phyloP scores from a whole-genome alignment of 1,140 invertebrate species.

The Tribolium castaneum region DNA sequence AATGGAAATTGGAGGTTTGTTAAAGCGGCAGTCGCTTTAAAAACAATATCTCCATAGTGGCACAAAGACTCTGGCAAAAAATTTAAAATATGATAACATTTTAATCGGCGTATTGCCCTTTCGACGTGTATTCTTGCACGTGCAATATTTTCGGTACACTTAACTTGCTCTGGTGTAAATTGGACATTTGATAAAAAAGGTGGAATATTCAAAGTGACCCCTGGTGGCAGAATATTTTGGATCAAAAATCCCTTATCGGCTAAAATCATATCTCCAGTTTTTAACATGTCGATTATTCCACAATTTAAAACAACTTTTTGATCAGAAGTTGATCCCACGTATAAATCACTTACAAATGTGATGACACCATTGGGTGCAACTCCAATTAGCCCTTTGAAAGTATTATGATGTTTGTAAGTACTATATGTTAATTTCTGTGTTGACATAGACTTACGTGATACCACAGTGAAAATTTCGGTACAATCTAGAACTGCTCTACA shows the following conservation, averaged over 20 bases:
- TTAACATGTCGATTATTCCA: slow-evolving; percentile 37
- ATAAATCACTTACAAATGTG: no score
- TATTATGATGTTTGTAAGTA: slow-evolving; percentile 39
- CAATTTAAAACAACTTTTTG: slow-evolving; percentile 36
- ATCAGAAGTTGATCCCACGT: slow-evolving; percentile 30
- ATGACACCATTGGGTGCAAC: no score
- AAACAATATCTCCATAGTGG: not conserved
- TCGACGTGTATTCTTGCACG: not conserved
- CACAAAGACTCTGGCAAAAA: slow-evolving; percentile 30
- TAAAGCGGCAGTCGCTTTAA: slow-evolving; percentile 3
- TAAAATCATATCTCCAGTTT: not conserved
- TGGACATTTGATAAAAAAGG: not conserved
- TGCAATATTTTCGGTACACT: slow-evolving; percentile 15
- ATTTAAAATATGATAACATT: slow-evolving; percentile 37
- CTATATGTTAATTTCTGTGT: slow-evolving; percentile 37
- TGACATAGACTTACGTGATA: slow-evolving; percentile 32
- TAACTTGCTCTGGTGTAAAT: not conserved
- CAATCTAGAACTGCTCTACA: slow-evolving; percentile 43
- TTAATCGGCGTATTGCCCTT: slow-evolving; percentile 28
- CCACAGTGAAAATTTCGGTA: slow-evolving; percentile 42
- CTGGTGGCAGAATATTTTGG: slow-evolving; percentile 33
- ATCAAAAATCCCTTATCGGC: not conserved
- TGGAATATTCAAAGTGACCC: slow-evolving; percentile 40
- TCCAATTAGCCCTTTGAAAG: slow-evolving; percentile 16
- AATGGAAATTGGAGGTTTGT: slow-evolving; percentile 30